Evolutionary conservation across 2,797 vertebrate species (phyloP).

Genomic region (Hafferia zeledoni): DNA sequence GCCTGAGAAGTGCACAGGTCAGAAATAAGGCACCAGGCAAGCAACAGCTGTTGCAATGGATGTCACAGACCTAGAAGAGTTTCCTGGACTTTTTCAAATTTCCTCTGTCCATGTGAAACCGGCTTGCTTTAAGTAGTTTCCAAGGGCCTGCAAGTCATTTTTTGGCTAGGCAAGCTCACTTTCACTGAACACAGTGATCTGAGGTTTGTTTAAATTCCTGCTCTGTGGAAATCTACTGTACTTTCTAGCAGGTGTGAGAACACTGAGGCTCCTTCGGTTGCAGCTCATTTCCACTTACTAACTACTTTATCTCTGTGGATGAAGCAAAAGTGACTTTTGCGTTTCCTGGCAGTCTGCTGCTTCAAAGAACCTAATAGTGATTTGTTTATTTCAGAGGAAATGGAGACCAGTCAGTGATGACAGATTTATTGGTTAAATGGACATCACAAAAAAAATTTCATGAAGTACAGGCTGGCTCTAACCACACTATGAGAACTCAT

Average conservation of each 20-base stretch:
- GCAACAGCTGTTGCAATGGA: background rate
- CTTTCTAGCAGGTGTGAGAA: constrained; percentile 77
- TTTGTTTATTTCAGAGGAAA: constrained; percentile 87
- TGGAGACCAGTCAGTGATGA: constrained; percentile 82
- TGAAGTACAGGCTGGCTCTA: constrained; percentile 67
- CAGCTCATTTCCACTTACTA: constrained; percentile 78
- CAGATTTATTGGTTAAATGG: constrained; percentile 85
- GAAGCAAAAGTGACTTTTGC: constrained; percentile 80
- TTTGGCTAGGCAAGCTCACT: constrained; percentile 62
- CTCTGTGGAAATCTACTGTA: constrained; percentile 65
- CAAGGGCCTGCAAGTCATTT: constrained; percentile 57
- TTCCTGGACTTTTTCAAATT: constrained; percentile 35
- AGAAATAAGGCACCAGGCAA: background rate
- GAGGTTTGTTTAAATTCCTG: constrained; percentile 73
- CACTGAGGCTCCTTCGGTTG: constrained; percentile 66
- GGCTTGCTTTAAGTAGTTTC: constrained; percentile 56
- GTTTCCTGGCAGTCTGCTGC: constrained; percentile 78
- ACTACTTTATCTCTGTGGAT: constrained; percentile 77
- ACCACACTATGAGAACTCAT: constrained; percentile 63
- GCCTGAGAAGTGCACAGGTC: background rate
- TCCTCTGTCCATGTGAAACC: constrained; percentile 28
- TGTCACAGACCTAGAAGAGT: background rate
- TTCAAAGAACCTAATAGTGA: constrained; percentile 80
- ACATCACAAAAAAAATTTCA: constrained; percentile 76
- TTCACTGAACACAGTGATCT: constrained; percentile 53